phyloP scores from a whole-genome alignment of 2,888 invertebrate genomes.

The Cenopis cana region DNA sequence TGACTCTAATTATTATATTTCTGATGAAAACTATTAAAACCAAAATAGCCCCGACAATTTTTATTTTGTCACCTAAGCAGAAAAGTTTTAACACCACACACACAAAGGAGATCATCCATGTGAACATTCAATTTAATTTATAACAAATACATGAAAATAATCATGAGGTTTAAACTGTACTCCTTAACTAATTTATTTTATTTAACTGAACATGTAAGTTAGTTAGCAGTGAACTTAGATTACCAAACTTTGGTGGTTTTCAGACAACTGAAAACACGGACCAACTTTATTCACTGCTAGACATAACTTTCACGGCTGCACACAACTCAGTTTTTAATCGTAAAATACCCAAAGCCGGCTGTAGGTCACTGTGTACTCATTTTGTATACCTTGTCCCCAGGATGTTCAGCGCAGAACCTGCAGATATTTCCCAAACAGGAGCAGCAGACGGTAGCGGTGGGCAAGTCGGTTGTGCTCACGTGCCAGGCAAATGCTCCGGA shows the following conservation, averaged over 20 bases:
- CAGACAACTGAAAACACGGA: conserved; percentile 19
- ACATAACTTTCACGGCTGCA: conserved; percentile 20
- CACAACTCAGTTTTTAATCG: conserved; percentile 4
- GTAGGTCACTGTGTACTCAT: neutral
- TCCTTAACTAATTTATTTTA: conserved; percentile 1
- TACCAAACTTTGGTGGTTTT: conserved; percentile 22
- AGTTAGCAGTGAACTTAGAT: conserved; percentile 1
- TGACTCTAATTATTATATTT: no score
- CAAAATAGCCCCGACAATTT: neutral
- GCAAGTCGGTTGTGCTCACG: conserved; percentile 90
- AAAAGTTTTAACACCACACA: neutral
- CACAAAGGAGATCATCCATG: no score
- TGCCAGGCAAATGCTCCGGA: conserved; percentile 90
- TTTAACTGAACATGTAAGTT: neutral
- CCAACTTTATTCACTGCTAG: conserved; percentile 14
- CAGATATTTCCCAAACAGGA: conserved; percentile 89
- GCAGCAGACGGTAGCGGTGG: conserved; percentile 89
- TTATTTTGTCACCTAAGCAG: neutral
- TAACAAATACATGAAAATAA: no score
- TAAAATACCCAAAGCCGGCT: neutral
- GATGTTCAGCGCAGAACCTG: conserved; percentile 81
- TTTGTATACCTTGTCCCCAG: conserved; percentile 56
- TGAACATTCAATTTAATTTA: no score
- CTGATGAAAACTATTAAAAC: no score
- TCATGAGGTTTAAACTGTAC: neutral